Percentiles rank a stretch among this genome's conserved stretches.
Evolutionary conservation across 2,888 invertebrate genomes (phyloP).

Genomic region (Orchesellides sinensis): DNA sequence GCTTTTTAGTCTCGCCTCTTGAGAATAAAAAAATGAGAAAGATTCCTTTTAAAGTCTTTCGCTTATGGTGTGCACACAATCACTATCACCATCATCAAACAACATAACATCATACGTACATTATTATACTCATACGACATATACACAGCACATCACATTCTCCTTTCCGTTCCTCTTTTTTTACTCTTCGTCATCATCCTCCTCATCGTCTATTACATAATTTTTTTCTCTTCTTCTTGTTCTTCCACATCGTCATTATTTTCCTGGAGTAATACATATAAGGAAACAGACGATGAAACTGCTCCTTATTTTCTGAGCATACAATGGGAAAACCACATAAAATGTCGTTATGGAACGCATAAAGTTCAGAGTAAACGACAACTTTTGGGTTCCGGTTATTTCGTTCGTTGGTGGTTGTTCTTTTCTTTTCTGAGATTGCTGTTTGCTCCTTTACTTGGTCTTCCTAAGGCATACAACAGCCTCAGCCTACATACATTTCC

Average conservation of each 20-base stretch:
- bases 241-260: conserved; percentile 26
- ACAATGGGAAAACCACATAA: conserved; percentile 40
- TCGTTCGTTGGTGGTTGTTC: not conserved
- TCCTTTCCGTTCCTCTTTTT: not conserved
- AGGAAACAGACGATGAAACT: conserved; percentile 22
- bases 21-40: conserved; percentile 13
- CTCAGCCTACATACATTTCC: too few species aligned
- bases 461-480: too few species aligned
- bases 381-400: conserved; percentile 15
- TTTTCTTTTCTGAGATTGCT: conserved; percentile 4
- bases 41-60: not conserved
- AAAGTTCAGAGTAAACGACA: conserved; percentile 29
- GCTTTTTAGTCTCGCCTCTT: conserved; percentile 10
- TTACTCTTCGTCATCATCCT: conserved; percentile 8
- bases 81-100: conserved; percentile 15
- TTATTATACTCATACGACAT: too few species aligned
- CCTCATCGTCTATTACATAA: conserved; percentile 21
- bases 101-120: too few species aligned
- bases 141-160: conserved; percentile 5
- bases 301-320: conserved; percentile 7
- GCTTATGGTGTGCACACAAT: not conserved
- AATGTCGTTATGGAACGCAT: conserved; percentile 42
- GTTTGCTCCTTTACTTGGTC: not conserved
- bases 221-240: conserved; percentile 4
- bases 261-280: conserved; percentile 30